A percentile compares a stretch with the other conserved stretches of the same genome.
Conservation (phyloP, 2,888 invertebrate genomes). For the Hesperia comma region DNA sequence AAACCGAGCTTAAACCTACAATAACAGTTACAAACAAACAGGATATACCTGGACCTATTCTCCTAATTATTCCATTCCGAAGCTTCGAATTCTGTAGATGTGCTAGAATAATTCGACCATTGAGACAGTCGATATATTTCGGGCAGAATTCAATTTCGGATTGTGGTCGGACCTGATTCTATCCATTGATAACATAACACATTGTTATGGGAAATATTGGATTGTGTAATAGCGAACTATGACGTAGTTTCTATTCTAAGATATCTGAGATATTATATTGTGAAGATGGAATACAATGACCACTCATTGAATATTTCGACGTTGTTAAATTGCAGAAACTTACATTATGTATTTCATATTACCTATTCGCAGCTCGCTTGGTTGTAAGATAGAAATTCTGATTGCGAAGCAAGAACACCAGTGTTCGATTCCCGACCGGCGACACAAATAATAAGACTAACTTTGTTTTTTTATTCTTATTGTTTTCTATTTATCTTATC, state of each 20-base stretch:
- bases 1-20: conserved; percentile 14
- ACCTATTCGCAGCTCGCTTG: no score
- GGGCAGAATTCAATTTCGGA: conserved; percentile 36
- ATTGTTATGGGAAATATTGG: conserved; percentile 34
- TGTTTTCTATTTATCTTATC: no score
- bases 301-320: no score
- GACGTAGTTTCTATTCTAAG: conserved; percentile 8
- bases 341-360: no score
- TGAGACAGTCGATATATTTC: conserved; percentile 34
- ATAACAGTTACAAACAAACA: conserved; percentile 7
- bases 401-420: no score
- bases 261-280: not conserved
- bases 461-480: no score
- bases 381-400: no score
- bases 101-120: conserved; percentile 35
- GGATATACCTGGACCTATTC: conserved; percentile 20
- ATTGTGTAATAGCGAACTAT: conserved; percentile 6
- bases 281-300: not conserved
- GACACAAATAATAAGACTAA: no score
- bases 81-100: conserved; percentile 22
- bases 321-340: no score
- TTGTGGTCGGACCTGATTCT: conserved; percentile 29
- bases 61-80: conserved; percentile 29
- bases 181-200: conserved; percentile 33
- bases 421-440: no score